Base-by-base conservation (phyloP, 1,140 invertebrate genomes). In the Thereuonema tuberculata region DNA sequence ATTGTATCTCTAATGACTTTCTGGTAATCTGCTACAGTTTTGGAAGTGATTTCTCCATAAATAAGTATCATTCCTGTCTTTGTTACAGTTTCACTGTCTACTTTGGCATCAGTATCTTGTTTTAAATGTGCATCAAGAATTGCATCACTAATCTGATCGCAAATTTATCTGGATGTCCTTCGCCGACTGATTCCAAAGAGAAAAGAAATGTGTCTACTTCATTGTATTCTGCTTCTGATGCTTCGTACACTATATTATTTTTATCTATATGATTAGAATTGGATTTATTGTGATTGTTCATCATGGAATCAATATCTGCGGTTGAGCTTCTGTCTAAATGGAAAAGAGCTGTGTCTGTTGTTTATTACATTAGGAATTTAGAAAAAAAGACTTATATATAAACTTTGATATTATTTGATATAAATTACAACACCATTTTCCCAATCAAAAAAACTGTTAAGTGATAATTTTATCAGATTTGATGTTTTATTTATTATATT, bases 111-210 rank as follows among this genome's bases (percentile, higher is more conserved):
- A 23, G 94, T 93, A 78, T 99, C 96, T 78, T 97, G 89, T 70
- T 78, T 81, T 56, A 99, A 77, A 79, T 98, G 93, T 68, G 95
- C 96, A 77, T 99, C 96, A 64, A 99, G 78, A 69, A 99, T 88
- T 64, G 96, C 95, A 80, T 99, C 96, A 77, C 93, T 97, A 68
- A 99, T 94, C 77, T 98, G 95, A 77, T 99, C 96, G 72, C 95
- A 99, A 84, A 99, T 95, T 85, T 73, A 80, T 77, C 78, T 68
- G 84, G 94, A 80, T 98, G 95, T 68, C 95, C 95, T 78, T 98
- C 96, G 68, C 94, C 94, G 57, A 99, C 96, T 54, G 93, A 98
- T 80, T 99, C 96, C 24, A 94, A 98, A 52, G 95, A 98, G 76
- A 99, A 99, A 28, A 99, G 81, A 76, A 99, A 99, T 66, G 84